These are phyloP conservation scores for Mionectes olivaceus DNA, from an alignment of 2,797 vertebrate genomes.

Conservation along the genomic window DNA sequence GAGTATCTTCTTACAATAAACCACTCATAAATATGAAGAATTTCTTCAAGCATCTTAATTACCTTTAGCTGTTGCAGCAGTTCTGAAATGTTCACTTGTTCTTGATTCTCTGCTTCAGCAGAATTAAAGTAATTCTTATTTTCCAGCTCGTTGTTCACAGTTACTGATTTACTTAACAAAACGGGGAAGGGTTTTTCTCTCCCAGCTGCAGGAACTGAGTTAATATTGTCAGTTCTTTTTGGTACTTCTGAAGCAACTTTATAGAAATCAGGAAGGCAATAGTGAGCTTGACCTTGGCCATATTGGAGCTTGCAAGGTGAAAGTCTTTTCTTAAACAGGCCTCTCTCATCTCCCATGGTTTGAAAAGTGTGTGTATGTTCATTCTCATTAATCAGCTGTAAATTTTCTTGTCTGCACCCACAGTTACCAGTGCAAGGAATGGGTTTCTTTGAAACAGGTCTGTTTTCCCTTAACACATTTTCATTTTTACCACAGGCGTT, in stretches of 20 bases:
- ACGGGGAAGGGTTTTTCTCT: constrained; percentile 75
- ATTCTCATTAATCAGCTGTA: not conserved
- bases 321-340: constrained; percentile 63
- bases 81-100: constrained; percentile 16
- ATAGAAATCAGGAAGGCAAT: constrained; percentile 80
- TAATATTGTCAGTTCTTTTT: constrained; percentile 65
- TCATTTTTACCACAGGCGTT: not conserved
- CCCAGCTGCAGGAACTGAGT: constrained; percentile 52
- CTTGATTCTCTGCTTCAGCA: constrained; percentile 46
- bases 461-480: not conserved
- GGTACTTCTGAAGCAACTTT: constrained; percentile 82
- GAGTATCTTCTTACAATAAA: not conserved
- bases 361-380: not conserved
- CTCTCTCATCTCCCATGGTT: not conserved
- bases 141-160: constrained; percentile 75
- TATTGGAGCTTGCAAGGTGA: constrained; percentile 78
- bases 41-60: not conserved
- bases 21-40: not conserved
- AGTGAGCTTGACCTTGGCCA: constrained; percentile 81
- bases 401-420: not conserved
- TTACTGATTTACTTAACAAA: constrained; percentile 57
- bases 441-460: not conserved
- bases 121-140: constrained; percentile 40
- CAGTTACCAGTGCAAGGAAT: not conserved
- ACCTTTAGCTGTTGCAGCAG: constrained; percentile 59